A percentile compares a stretch with the other conserved stretches of the same genome.
Evolutionary conservation across 2,888 invertebrate genomes (phyloP).

Genomic region (Sminthurinus aureus): DNA sequence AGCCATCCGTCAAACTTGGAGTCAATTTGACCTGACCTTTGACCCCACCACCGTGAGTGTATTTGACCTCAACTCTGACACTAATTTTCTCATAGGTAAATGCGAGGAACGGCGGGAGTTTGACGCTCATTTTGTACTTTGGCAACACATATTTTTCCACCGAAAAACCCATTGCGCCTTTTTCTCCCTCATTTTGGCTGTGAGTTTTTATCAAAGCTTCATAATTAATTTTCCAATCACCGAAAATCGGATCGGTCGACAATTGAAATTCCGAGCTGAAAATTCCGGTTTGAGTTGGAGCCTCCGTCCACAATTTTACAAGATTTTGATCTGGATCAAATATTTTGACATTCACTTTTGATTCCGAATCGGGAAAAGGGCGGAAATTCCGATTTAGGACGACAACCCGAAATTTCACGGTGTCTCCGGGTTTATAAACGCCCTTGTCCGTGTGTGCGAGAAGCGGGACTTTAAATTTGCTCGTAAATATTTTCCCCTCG

Average conservation of each 20-base stretch:
- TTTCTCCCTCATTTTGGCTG: not conserved
- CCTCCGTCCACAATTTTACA: constrained; percentile 35
- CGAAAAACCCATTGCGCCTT: constrained; percentile 69
- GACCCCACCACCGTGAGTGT: too few species aligned
- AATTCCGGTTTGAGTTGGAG: constrained; percentile 70
- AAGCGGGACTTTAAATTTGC: constrained; percentile 82
- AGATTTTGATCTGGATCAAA: too few species aligned
- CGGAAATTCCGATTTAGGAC: too few species aligned
- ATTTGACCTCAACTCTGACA: too few species aligned
- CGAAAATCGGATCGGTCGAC: constrained; percentile 84
- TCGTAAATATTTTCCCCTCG: constrained; percentile 71
- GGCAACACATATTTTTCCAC: constrained; percentile 92
- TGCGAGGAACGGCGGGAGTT: constrained; percentile 81
- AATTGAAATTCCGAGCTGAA: constrained; percentile 77
- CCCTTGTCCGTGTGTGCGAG: constrained; percentile 93
- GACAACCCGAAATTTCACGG: too few species aligned
- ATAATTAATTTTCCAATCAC: constrained; percentile 75
- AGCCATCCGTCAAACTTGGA: too few species aligned
- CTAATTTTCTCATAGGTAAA: constrained; percentile 79
- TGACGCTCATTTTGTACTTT: constrained; percentile 87
- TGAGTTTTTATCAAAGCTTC: not conserved
- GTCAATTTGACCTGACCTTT: too few species aligned
- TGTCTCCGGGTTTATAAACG: too few species aligned
- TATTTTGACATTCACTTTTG: constrained; percentile 49
- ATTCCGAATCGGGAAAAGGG: constrained; percentile 47